A percentile compares a stretch with the other conserved stretches of the same genome.
Evolutionary conservation across 2,797 vertebrate genomes (phyloP).

Genomic region (Peromyscus melanophrys): DNA sequence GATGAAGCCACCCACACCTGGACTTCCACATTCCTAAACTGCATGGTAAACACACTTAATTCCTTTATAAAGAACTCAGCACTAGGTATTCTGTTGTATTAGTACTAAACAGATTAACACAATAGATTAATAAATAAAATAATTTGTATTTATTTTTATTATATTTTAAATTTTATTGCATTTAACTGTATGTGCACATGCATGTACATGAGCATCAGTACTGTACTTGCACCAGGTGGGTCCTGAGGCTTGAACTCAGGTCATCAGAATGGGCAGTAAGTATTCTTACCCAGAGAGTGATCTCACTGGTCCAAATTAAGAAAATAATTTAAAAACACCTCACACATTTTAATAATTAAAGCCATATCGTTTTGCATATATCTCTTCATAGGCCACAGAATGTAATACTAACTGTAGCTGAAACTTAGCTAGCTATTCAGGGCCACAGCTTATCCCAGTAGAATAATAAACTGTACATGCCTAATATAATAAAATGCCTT

Average conservation of each 20-base stretch:
- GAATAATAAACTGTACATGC: conserved; percentile 6
- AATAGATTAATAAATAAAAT: background rate
- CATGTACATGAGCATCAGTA: background rate
- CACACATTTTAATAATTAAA: background rate
- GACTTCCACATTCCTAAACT: background rate
- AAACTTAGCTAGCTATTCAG: background rate
- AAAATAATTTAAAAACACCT: background rate
- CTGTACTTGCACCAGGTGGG: background rate
- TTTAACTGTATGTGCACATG: background rate
- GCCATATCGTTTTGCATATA: background rate
- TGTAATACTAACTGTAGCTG: background rate
- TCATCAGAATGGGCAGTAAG: background rate
- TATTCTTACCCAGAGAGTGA: background rate
- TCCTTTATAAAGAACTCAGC: background rate
- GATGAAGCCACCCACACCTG: too few relatives aligned
- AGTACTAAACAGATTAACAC: background rate
- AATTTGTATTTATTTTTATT: background rate
- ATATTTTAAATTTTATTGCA: background rate
- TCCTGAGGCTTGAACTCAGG: background rate
- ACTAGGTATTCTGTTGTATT: too few relatives aligned
- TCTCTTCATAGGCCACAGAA: background rate
- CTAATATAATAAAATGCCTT: conserved; percentile 11
- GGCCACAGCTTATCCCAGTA: background rate
- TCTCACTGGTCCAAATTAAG: background rate
- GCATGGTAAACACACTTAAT: background rate